These are phyloP conservation scores for Xyliphius kryptos DNA, from an alignment of 2,113 vertebrate genomes.

Conservation along the genomic window DNA sequence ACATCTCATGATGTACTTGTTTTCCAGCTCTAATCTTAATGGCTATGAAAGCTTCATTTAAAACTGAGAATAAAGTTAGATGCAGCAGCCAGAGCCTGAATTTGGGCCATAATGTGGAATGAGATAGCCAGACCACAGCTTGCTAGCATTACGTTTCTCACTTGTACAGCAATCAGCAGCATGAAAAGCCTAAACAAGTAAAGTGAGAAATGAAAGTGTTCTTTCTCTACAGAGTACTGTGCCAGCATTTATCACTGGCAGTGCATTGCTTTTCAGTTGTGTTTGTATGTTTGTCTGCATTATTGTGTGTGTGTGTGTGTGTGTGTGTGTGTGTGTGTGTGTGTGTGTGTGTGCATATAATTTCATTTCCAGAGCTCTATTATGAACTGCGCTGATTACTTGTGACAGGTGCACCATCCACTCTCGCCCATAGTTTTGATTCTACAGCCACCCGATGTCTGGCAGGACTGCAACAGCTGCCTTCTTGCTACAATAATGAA, in stretches of 20 bases:
- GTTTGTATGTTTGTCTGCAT: constrained; percentile 33
- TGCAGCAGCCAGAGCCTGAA: constrained; percentile 48
- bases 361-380: constrained; percentile 32
- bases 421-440: constrained; percentile 52
- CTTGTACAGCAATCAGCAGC: constrained; percentile 26
- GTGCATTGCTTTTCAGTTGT: constrained; percentile 49
- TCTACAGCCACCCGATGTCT: constrained; percentile 50
- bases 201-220: constrained; percentile 58
- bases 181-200: constrained; percentile 55
- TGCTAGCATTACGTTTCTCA: constrained; percentile 3
- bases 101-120: constrained; percentile 60
- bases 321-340: constrained; percentile 24
- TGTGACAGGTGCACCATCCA: constrained; percentile 63
- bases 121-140: constrained; percentile 58
- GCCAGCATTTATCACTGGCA: constrained; percentile 66
- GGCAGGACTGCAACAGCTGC: constrained; percentile 48
- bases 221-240: constrained; percentile 58
- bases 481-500: constrained; percentile 47
- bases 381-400: constrained; percentile 56
- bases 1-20: constrained; percentile 37
- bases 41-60: constrained; percentile 62
- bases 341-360: constrained; percentile 28
- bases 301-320: constrained; percentile 20
- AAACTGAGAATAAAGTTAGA: constrained; percentile 50
- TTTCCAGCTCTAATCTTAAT: constrained; percentile 59